Base-by-base conservation (phyloP, 2,888 invertebrate species). In the Scaptomyza parva region DNA sequence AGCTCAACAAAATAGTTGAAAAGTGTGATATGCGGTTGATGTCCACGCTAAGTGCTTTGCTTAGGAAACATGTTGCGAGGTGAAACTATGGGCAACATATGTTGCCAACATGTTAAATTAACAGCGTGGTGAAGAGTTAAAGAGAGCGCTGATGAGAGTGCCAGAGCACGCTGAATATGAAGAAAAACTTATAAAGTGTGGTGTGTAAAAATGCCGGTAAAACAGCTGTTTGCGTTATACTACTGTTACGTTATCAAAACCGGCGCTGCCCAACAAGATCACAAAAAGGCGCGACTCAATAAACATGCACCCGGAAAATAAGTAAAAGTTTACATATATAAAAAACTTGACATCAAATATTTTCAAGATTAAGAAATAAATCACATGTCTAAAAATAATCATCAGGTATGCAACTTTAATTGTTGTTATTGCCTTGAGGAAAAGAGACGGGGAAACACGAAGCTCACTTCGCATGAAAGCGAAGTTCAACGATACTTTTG, bases 201-300 rank as follows among this genome's bases (percentile, higher is more conserved):
- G 83, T 77, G 83, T 17, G 59, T 76, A 67, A 55, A 78, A 71
- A 84, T 61, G 81, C 81, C 81, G 81, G 81, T 67, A 78, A 80
- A 81, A 66, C 81, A 81, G 81, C 84, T 81, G 81, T 69, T 81
- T 54, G 54, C 53, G 39, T 62, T 59, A 53, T 52, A 55, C n/a
- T 22, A 22, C 22, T 61, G 41, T 50, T 60, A 50, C 69, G 43
- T 59, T 59, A 61, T 59, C 59, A 61, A 41, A 35, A 12, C 37
- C 37, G 33, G 14, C 47, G 47, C 67, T 51, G 26, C 14, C 14
- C 35, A 35, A 35, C 40, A 45, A 35, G 11, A 45, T 39, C 40
- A n/a, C 24, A 22, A 65, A 43, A 24, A 17, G 68, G 67, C 55
- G 40, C 33, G 54, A 62, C 37, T 44, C 33, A 18, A 6, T 12